Base-by-base conservation (phyloP, 2,888 invertebrate species). In the Sinopyrophorus schimmeli region DNA sequence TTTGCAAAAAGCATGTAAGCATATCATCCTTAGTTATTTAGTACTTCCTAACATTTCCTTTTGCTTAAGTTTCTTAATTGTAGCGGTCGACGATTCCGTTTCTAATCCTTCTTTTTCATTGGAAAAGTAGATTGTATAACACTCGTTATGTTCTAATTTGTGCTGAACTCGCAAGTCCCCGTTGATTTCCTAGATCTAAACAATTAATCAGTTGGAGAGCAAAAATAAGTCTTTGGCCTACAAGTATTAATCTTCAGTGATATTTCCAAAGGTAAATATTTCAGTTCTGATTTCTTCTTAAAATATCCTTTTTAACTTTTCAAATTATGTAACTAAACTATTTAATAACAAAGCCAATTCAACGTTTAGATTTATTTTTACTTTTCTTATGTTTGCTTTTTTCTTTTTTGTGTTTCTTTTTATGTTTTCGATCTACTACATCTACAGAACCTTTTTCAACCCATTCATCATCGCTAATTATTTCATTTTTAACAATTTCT, bases 1-100 rank as follows among this genome's bases (percentile, higher is more conserved):
- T 71, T 88, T 88, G 99, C 97, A 71, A 99, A 99, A 72, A 94
- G 92, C 79, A 94, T 89, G 67, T 99, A 99, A 6, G 97, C 98
- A 69, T 98, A 98, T 98, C 71, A 97, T 98, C 47, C 90, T 94
- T 9, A 74, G 59, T 41, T 68, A 63, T 26, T 64, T 67, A 15
- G 69, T 66, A 17, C 42, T 34, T 5, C 55, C 58, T 43, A 63
- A 57, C 48, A 69, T 64, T 26, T 79, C 80, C 1, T 77, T 75
- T 24, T 78, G 77, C 51, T 81, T 75, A 10, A 79, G 72, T 10
- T 81, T 71, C n/a, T 78, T 72, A 31, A 78, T 74, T 47, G 79
- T 70, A 1, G 80, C 75, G 1, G 73, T 60, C 50, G 78, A 7
- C 80, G 77, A 60, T 79, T 82, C 0, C 72, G 67, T 59, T 83